phyloP scores from a whole-genome alignment of 1,140 invertebrate genomes.

The Capitella teleta region DNA sequence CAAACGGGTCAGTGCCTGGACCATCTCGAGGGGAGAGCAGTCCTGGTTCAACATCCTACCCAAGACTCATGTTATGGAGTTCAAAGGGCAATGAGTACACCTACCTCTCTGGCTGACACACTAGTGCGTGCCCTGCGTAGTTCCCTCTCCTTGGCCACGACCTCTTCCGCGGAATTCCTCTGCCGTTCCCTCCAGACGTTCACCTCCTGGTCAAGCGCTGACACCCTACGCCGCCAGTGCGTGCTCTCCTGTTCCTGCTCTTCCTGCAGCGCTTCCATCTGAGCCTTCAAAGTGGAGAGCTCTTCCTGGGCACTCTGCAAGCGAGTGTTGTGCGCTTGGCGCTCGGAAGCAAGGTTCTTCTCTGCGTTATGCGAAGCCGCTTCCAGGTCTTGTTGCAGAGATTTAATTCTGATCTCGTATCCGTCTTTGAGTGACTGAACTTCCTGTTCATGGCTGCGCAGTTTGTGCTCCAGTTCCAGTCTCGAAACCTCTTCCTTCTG shows the following conservation, averaged over 20 bases:
- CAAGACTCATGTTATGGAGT: no score
- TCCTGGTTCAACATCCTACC: no score
- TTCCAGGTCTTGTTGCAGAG: conserved; percentile 5
- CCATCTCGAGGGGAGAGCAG: no score
- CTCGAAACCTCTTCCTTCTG: conserved; percentile 5
- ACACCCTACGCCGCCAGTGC: no score
- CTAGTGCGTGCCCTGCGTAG: no score
- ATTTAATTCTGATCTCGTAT: conserved; percentile 14
- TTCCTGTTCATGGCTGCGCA: conserved; percentile 15
- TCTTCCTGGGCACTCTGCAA: neutral
- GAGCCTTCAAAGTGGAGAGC: neutral
- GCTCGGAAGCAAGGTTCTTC: neutral
- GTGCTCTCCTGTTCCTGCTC: neutral
- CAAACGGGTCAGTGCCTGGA: no score
- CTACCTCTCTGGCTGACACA: no score
- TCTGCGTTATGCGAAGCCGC: conserved; percentile 10
- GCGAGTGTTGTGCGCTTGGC: neutral
- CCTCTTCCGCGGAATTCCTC: no score
- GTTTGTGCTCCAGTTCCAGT: conserved; percentile 11
- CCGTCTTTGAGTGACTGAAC: conserved; percentile 14
- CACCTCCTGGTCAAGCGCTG: no score
- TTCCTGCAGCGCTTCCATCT: neutral
- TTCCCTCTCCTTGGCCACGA: no score
- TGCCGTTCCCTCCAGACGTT: no score
- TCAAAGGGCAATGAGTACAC: no score